These are phyloP conservation scores for Ceratosolen solmsi DNA, from an alignment of 1,140 invertebrate species.

Conservation along the genomic window DNA sequence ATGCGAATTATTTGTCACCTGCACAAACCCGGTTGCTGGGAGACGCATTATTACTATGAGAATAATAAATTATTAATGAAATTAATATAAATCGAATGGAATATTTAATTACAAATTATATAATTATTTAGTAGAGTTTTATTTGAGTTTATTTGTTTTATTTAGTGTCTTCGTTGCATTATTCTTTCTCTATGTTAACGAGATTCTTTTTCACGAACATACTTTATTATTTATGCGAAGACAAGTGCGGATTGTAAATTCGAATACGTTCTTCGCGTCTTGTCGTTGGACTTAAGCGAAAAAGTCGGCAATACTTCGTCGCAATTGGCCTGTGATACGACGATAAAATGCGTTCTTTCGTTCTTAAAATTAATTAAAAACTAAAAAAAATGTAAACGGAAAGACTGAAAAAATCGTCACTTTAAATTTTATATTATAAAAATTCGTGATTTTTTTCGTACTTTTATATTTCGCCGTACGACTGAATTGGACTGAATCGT, in stretches of 20 bases:
- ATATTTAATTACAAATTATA: constrained; percentile 74
- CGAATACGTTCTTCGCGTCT: constrained; percentile 43
- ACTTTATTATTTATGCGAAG: constrained; percentile 46
- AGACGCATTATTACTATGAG: constrained; percentile 69
- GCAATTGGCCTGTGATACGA: constrained; percentile 64
- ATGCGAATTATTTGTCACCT: constrained; percentile 70
- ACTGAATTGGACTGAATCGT: constrained; percentile 72
- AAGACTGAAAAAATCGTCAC: constrained; percentile 54
- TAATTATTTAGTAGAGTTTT: constrained; percentile 70
- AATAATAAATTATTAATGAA: constrained; percentile 75
- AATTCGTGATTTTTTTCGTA: constrained; percentile 50
- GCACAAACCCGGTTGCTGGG: constrained; percentile 59
- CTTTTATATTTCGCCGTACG: constrained; percentile 58
- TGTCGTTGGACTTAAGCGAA: constrained; percentile 51
- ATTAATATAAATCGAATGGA: constrained; percentile 74
- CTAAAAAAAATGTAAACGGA: constrained; percentile 54
- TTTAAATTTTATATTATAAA: constrained; percentile 51
- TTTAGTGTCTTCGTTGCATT: constrained; percentile 50
- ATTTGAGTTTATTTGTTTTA: constrained; percentile 67
- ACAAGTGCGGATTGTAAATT: constrained; percentile 37
- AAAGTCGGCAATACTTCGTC: constrained; percentile 53
- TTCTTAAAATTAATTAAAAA: constrained; percentile 57
- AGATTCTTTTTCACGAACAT: constrained; percentile 54
- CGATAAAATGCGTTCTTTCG: constrained; percentile 60
- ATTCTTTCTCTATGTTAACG: constrained; percentile 57